Evolutionary conservation across 2,797 vertebrate species (phyloP), one percentile per base, ranked within the genome.

Genomic region (Apogon hyalosoma): DNA sequence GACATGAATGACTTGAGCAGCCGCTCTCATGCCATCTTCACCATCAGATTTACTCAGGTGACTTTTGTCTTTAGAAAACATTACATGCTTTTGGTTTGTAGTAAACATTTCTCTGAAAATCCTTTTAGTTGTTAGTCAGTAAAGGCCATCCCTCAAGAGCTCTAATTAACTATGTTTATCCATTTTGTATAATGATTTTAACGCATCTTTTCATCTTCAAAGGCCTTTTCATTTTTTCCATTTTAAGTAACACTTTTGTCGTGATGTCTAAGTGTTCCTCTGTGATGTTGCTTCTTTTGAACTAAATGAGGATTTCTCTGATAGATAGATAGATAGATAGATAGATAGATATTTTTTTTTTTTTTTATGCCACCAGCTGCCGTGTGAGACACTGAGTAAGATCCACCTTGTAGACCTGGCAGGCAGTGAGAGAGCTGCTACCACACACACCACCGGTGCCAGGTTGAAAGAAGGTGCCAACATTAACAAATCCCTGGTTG

Each of bases 361-460:
- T 21, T 21, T 96, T 98, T 80, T 96, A 98, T 73, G 93, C 91
- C 0, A 28, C 2, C 95, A 95, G 88, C 92, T 96, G 94, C 97
- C 96, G 0, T 94, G 93, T 68, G 96, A 99, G 90, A 98, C 93
- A 0, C 90, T 95, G 79, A 98, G 97, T 92, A 98, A 98, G 92
- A 97, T 98, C 90, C 96, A 99, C 91, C 89, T 99, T 81, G 97
- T 98, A 2, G 97, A 99, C 86, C 92, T 99, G 82, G 97, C 96
- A 6, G 96, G 96, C 91, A 98, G 97, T 11, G 96, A 98, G 92
- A 88, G 96, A 73, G 96, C 96, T 0, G 93, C 96, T 71, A 93
- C 94, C 71, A 95, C 95, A 0, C 90, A 90, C 57, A 87, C 95
- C 81, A 96, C 95, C 0, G 95, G 96, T 14, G 91, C 93, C 64